Conservation (phyloP, 2,888 invertebrate genomes). For the Sesia bembeciformis region DNA sequence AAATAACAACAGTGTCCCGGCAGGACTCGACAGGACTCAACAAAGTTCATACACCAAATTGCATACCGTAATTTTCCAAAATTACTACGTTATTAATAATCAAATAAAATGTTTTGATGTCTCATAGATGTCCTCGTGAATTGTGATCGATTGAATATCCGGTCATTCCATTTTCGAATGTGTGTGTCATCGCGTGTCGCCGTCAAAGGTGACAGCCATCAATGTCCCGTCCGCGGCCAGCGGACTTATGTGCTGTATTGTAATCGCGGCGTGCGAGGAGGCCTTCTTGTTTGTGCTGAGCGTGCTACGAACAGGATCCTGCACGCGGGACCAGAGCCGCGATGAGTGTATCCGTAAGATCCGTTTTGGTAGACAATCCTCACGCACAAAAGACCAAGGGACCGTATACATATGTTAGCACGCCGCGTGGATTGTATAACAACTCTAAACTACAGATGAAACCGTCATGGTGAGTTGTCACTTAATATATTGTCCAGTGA, state of each 20-base stretch:
- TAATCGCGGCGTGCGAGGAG: slow-evolving; percentile 39
- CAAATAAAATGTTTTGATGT: too few species aligned
- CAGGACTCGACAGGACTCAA: too few species aligned
- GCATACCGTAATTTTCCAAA: too few species aligned
- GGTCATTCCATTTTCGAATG: slow-evolving; percentile 8
- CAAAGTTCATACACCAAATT: too few species aligned
- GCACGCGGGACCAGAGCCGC: not conserved
- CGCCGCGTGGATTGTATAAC: slow-evolving; percentile 75
- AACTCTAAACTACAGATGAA: slow-evolving; percentile 68
- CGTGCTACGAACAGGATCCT: not conserved
- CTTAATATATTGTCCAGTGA: not conserved
- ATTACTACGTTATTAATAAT: too few species aligned
- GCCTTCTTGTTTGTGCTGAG: slow-evolving; percentile 22
- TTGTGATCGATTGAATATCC: too few species aligned
- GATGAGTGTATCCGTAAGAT: slow-evolving; percentile 57
- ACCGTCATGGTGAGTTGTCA: slow-evolving; percentile 51
- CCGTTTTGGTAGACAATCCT: slow-evolving; percentile 59
- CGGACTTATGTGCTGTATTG: slow-evolving; percentile 42
- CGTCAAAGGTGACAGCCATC: slow-evolving; percentile 1
- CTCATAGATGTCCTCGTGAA: too few species aligned
- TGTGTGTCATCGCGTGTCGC: not conserved
- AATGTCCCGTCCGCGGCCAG: not conserved
- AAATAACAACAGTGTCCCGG: not conserved
- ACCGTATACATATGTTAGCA: slow-evolving; percentile 75
- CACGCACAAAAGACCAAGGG: slow-evolving; percentile 38